Evolutionary conservation across 2,888 invertebrate species (phyloP).

Genomic region (Pseudanteris insignis): DNA sequence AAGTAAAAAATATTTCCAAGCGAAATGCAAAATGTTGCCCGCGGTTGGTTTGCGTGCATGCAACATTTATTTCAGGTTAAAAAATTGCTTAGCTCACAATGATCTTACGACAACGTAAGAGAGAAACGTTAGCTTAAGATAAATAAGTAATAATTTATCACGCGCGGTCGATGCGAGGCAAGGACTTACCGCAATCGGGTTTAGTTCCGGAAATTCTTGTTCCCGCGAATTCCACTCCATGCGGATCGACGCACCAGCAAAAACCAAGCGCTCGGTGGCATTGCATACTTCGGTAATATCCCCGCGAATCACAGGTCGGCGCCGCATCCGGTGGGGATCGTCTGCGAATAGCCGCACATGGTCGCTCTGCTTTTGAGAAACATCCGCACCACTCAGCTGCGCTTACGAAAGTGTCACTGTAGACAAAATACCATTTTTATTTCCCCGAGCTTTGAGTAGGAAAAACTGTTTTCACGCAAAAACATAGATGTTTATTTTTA

Average conservation of each 20-base stretch:
- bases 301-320: constrained; percentile 82
- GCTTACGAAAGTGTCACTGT: constrained; percentile 72
- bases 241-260: constrained; percentile 94
- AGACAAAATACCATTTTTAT: neutral
- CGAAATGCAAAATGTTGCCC: neutral
- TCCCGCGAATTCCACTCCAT: constrained; percentile 87
- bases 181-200: constrained; percentile 77
- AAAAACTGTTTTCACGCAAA: neutral
- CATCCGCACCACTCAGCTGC: constrained; percentile 85
- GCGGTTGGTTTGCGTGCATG: constrained; percentile 4
- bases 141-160: constrained; percentile 34
- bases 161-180: constrained; percentile 8
- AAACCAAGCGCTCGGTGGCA: constrained; percentile 87
- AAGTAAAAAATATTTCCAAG: too few species aligned
- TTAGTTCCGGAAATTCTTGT: constrained; percentile 80
- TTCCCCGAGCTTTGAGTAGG: neutral
- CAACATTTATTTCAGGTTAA: constrained; percentile 12
- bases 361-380: constrained; percentile 82
- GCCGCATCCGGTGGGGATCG: constrained; percentile 75
- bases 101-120: neutral
- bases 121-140: constrained; percentile 19
- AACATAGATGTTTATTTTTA: neutral
- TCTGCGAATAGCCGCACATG: constrained; percentile 84
- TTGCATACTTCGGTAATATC: constrained; percentile 86
- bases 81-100: constrained; percentile 4